Base-by-base conservation (phyloP, 2,113 vertebrate genomes). In the Paralichthys olivaceus region DNA sequence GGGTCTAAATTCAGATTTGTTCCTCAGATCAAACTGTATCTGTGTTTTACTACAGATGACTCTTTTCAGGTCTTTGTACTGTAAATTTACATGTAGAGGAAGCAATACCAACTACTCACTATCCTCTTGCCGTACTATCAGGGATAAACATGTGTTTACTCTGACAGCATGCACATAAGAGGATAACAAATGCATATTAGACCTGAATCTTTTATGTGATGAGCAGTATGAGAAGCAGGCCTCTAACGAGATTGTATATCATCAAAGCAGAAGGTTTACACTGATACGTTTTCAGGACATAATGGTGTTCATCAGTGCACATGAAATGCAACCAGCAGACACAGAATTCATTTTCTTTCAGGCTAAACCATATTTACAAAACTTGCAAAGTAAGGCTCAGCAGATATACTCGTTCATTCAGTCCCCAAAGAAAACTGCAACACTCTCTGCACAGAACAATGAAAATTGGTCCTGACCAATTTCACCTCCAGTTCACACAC, bases 241-340 rank as follows among this genome's bases (percentile, higher is more conserved):
- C 56, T 72, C 6, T 54, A 76, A 75, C 13, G 1, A 66, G 45
- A 54, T 80, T 76, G 29, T 23, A 56, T 51, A 80, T 87, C 56
- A 71, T 79, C 54, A 82, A 74, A 75, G 65, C 56, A 72, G 57
- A 64, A 86, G n/a, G 34, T 67, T 71, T 58, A 82, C 68, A 53
- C 37, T 8, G n/a, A 26, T 69, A 57, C 63, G 81, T 79, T 66
- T 71, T 68, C 19, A 76, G 37, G 45, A 37, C 56, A 61, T 26
- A 40, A 29, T 2, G 0, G 9, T 56, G n/a, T 23, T 81, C 25
- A 54, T 83, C 25, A 26, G 15, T 72, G 2, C 29, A 69, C 34
- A 70, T 63, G 59, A 80, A 83, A 72, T 67, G 51, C 23, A 58
- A 2, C 60, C 49, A 56, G 37, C 7, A 71, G 49, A 43, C 4